These are phyloP conservation scores for Phocoena phocoena DNA, from an alignment of 2,113 vertebrate species.

Conservation along the genomic window DNA sequence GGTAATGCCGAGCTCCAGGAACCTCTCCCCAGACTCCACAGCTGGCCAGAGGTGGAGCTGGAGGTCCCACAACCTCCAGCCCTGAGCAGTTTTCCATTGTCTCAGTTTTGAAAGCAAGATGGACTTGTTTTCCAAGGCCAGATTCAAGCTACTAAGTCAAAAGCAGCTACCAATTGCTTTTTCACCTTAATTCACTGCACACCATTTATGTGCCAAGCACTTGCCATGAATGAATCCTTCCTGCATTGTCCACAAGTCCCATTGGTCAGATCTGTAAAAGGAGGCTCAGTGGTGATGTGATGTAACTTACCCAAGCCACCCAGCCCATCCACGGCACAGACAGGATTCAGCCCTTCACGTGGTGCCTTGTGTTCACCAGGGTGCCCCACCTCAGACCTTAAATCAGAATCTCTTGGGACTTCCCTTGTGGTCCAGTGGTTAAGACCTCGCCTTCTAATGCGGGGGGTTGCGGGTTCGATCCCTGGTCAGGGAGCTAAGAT, in stretches of 20 bases:
- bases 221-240: not conserved
- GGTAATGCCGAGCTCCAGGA: not conserved
- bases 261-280: not conserved
- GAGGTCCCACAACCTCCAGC: not conserved
- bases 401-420: not conserved
- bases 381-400: not conserved
- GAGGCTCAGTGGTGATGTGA: not conserved
- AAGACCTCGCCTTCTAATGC: not conserved
- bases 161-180: not conserved
- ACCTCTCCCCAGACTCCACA: not conserved
- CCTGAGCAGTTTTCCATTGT: not conserved
- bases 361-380: too few species aligned
- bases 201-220: not conserved
- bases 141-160: not conserved
- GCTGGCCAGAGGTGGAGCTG: not conserved
- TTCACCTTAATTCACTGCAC: not conserved
- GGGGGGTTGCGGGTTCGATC: not conserved
- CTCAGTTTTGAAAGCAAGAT: not conserved
- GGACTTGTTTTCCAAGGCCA: not conserved
- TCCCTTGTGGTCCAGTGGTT: not conserved
- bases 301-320: not conserved
- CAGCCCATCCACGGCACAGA: accelerated
- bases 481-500: not conserved
- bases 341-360: not conserved
- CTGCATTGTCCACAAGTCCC: not conserved